Base-by-base conservation (phyloP, 2,888 invertebrate genomes). In the Meganola albula region DNA sequence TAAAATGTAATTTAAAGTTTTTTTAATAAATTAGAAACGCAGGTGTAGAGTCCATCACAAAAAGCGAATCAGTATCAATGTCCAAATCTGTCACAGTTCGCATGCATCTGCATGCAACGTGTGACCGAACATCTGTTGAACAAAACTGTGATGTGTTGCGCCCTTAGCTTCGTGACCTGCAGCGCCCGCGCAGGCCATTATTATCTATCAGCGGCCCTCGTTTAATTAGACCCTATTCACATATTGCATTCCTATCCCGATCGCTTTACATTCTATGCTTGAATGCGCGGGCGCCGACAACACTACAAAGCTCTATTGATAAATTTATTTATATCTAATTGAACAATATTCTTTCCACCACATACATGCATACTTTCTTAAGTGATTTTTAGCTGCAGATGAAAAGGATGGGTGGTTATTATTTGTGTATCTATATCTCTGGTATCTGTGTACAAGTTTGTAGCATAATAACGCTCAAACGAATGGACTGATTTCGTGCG, bases 151-250 rank as follows among this genome's bases (percentile, higher is more conserved):
- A 45, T 53, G 52, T 52, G 50, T 46, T 35, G 56, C 49, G 60
- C 65, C 66, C 69, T 70, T 58, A 59, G 59, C 60, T 59, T 59
- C 61, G 66, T 70, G 74, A 74, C 71, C 67, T 66, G 67, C 55
- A 56, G 61, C 56, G 54, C 41, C 50, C 55, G 61, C 56, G 54
- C 41, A 49, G 45, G 51, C 61, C 53, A 61, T 66, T 65, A 59
- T 68, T 67, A 69, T 75, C 70, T 71, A 66, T 64, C 57, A 63
- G 44, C 53, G 62, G 55, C 72, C 69, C 74, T 70, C 53, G 54
- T 70, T 70, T 83, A 83, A 84, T 82, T 84, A 82, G 73, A 49
- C 51, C 58, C 73, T 76, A 83, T 82, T 83, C 77, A 79, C 62
- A 75, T 78, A 77, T 76, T 69, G 59, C 66, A 66, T 72, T 74